Conservation (phyloP, 2,797 vertebrate species). For the Chromobotia macracanthus region DNA sequence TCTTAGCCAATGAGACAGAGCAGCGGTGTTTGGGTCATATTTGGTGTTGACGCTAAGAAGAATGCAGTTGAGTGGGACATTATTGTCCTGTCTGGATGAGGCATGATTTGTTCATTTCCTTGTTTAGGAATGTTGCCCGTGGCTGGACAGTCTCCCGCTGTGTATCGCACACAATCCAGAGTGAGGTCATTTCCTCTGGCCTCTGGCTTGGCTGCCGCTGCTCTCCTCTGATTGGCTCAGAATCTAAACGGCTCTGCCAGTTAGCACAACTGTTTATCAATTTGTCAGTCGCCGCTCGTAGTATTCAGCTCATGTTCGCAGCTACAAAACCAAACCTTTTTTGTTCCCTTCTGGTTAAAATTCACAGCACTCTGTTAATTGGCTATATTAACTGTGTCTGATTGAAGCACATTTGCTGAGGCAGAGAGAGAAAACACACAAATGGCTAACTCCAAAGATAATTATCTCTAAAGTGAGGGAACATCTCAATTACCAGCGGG, state of each 20-base stretch:
- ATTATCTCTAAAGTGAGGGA: constrained; percentile 38
- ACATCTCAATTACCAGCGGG: constrained; percentile 38
- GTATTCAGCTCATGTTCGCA: constrained; percentile 29
- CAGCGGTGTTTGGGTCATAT: constrained; percentile 7
- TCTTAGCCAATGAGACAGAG: constrained; percentile 8
- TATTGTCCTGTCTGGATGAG: constrained; percentile 39
- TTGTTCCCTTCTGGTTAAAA: constrained; percentile 40
- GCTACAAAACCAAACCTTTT: constrained; percentile 28
- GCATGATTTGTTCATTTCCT: constrained; percentile 33
- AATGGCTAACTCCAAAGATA: constrained; percentile 33
- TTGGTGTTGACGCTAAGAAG: constrained; percentile 10
- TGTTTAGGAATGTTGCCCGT: constrained; percentile 15
- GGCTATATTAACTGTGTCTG: constrained; percentile 49
- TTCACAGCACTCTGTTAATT: constrained; percentile 52
- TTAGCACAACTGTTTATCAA: constrained; percentile 36
- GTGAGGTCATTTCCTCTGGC: constrained; percentile 41
- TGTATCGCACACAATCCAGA: constrained; percentile 15
- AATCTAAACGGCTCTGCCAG: constrained; percentile 40
- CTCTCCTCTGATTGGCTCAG: constrained; percentile 28
- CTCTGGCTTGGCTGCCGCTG: constrained; percentile 9
- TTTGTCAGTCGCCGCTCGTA: constrained; percentile 18
- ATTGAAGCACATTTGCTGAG: constrained; percentile 50
- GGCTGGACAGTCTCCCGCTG: constrained; percentile 19
- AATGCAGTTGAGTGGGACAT: not conserved
- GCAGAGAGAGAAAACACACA: constrained; percentile 36